Conservation (phyloP, 2,797 vertebrate species). For the Sus cebifrons region DNA sequence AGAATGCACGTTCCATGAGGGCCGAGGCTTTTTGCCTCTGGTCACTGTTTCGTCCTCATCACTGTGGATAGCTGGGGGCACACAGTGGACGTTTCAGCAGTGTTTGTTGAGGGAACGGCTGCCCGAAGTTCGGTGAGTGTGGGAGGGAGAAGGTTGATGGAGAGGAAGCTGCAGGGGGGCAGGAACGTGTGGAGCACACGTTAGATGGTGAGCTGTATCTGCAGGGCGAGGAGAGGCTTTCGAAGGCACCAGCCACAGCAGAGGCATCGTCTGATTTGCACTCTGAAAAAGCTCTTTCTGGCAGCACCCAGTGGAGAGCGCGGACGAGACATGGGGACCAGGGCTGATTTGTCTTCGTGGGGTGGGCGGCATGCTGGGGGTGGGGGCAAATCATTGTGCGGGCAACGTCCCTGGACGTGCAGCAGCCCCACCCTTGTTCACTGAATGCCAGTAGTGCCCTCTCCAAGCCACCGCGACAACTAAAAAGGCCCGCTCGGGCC, state of each 20-base stretch:
- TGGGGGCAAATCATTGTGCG: not conserved
- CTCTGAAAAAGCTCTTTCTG: conserved; percentile 28
- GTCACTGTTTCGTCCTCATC: not conserved
- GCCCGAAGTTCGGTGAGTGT: not conserved
- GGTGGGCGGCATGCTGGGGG: not conserved
- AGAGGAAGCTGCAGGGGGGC: not conserved
- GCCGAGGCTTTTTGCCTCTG: not conserved
- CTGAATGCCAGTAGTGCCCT: not conserved
- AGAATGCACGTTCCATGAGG: not conserved
- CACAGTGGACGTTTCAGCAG: not conserved
- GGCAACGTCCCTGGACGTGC: not conserved
- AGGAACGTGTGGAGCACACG: not conserved
- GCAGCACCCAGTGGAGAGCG: not conserved
- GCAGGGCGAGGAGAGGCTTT: conserved; percentile 37
- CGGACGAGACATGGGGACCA: not conserved
- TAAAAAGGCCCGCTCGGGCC: not conserved
- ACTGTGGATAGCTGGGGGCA: conserved; percentile 18
- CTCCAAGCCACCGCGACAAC: not conserved
- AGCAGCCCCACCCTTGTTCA: not conserved
- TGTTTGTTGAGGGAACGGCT: not conserved
- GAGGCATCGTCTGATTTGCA: conserved; percentile 27
- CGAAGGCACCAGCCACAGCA: conserved; percentile 10
- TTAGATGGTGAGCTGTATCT: conserved; percentile 47
- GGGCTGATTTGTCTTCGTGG: conserved; percentile 51
- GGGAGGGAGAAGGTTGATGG: not conserved